Evolutionary conservation across 2,888 invertebrate genomes (phyloP), one percentile per base, ranked within the genome.

Genomic region (Caenorhabditis sp.): DNA sequence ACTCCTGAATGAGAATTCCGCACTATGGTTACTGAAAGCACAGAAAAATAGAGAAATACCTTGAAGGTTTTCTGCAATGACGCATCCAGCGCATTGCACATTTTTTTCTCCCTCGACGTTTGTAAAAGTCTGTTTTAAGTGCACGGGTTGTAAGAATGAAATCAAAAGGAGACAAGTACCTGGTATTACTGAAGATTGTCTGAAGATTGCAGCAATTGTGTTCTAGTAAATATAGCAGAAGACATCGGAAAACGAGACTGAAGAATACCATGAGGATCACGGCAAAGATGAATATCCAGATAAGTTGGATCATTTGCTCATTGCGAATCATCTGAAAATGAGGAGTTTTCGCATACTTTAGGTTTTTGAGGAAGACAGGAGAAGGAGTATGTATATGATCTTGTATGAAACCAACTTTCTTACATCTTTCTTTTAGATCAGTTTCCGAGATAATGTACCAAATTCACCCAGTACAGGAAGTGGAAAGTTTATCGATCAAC

Each of bases 41-140:
- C n/a, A n/a, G n/a, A 8, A 39, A 50, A 48, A 43, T 53, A 26
- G 39, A 2, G 39, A 15, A 50, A 17, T 39, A 73, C 73, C 48
- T 65, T 53, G 30, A 74, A 74, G 22, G 61, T 50, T 24, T 61
- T 59, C 37, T 66, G 55, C 13, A 74, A 35, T 2, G 48, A 52
- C 41, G 30, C 41, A 37, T 63, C 62, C 22, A 75, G 20, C 5
- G 52, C 56, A 20, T 62, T 46, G 26, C 75, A 75, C 8, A 66
- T 17, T 48, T 56, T 55, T 46, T 63, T 75, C 45, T 75, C 75
- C 13, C 63, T 53, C 0, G 48, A 4, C 4, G 62, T 68, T 75
- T 75, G 75, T 2, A 75, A 24, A 26, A 75, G 43, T 37, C 75
- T 75, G 62, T n/a, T n/a, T n/a, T n/a, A n/a, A n/a, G n/a, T n/a